Evolutionary conservation across 2,797 vertebrate genomes (phyloP).

Genomic region (Lepus townsendii): DNA sequence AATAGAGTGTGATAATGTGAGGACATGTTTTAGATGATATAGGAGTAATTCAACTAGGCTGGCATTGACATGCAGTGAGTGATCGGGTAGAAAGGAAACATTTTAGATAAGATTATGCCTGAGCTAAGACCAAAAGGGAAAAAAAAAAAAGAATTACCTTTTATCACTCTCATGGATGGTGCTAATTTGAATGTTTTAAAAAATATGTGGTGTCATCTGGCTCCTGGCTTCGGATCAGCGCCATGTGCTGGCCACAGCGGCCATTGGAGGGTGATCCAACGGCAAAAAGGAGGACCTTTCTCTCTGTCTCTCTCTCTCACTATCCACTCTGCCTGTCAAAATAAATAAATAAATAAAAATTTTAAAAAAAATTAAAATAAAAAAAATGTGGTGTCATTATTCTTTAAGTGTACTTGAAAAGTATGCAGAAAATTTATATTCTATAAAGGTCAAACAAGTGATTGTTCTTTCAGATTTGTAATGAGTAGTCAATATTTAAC

Average conservation of each 20-base stretch:
- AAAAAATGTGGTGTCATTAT: neutral
- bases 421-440: neutral
- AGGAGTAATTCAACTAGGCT: neutral
- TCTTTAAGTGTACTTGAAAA: neutral
- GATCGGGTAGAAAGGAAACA: neutral
- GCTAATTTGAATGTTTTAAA: neutral
- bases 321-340: too few relatives aligned
- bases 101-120: neutral
- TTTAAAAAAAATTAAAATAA: too few relatives aligned
- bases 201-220: neutral
- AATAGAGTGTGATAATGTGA: neutral
- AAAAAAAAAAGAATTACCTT: neutral
- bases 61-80: neutral
- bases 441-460: neutral
- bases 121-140: neutral
- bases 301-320: too few relatives aligned
- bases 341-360: too few relatives aligned
- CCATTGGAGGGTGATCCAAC: too few relatives aligned
- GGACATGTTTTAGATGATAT: neutral
- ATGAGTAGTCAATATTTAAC: neutral
- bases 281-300: too few relatives aligned
- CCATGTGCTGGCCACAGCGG: too few relatives aligned
- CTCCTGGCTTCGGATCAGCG: too few relatives aligned
- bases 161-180: neutral
- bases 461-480: conserved; percentile 6